Conservation (phyloP, 2,797 vertebrate genomes). For the Sitta carolinensis region DNA sequence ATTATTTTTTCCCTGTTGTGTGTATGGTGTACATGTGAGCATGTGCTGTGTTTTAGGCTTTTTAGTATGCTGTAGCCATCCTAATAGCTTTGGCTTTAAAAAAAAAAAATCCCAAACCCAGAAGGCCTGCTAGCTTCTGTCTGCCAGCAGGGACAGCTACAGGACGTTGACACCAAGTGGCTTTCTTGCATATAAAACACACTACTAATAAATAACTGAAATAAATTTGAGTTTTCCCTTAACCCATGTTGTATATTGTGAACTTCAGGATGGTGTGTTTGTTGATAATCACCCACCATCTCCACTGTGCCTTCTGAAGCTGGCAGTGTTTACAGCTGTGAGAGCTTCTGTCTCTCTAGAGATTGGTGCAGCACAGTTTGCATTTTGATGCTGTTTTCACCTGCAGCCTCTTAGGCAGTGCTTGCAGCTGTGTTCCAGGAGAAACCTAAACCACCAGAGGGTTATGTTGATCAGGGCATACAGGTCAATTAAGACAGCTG, state of each 20-base stretch:
- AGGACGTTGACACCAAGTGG: background rate
- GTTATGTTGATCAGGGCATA: background rate
- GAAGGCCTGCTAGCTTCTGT: background rate
- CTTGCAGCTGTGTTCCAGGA: background rate
- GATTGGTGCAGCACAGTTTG: background rate
- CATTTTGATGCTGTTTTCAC: background rate
- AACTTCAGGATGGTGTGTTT: background rate
- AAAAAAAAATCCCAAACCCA: background rate
- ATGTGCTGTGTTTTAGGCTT: slow-evolving; percentile 45
- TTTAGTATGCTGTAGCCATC: slow-evolving; percentile 45
- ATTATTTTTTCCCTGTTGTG: slow-evolving; percentile 55
- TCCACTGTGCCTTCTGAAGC: background rate
- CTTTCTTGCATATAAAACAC: background rate
- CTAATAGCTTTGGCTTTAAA: slow-evolving; percentile 41
- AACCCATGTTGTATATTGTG: background rate
- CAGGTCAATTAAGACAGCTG: background rate
- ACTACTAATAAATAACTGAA: slow-evolving; percentile 37
- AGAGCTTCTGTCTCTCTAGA: background rate
- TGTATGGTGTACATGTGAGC: background rate
- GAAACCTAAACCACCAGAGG: background rate
- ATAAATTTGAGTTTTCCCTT: background rate
- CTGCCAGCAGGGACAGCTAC: background rate
- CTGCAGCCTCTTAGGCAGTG: background rate
- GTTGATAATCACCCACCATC: background rate
- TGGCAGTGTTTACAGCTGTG: background rate